phyloP scores from a whole-genome alignment of 2,888 invertebrate species.

The Hipparchia semele region DNA sequence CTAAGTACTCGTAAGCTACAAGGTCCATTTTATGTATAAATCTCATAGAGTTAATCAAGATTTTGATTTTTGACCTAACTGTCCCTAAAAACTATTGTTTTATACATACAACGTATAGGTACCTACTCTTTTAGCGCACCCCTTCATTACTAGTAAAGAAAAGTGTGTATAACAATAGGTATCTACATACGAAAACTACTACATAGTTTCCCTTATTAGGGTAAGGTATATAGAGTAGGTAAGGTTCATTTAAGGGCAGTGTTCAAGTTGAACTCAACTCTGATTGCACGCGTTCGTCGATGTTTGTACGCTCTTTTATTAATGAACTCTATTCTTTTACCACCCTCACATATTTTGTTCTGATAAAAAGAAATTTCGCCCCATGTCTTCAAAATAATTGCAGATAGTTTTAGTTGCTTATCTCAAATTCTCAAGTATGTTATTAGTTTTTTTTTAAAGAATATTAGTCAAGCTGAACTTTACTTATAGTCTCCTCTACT shows the following conservation, averaged over 20 bases:
- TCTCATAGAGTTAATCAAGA: too few relatives aligned
- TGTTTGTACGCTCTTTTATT: conserved; percentile 1
- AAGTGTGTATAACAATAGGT: background rate
- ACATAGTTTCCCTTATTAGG: background rate
- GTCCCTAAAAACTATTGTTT: too few relatives aligned
- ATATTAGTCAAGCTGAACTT: too few relatives aligned
- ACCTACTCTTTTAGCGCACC: too few relatives aligned
- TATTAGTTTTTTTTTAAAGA: too few relatives aligned
- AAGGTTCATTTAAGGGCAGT: background rate
- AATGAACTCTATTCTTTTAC: conserved; percentile 7
- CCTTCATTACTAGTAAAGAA: too few relatives aligned
- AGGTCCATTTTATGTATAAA: too few relatives aligned
- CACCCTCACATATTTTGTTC: background rate
- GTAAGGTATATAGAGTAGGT: background rate
- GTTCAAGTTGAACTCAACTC: background rate
- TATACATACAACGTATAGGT: too few relatives aligned
- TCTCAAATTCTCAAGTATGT: background rate
- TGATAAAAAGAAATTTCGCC: background rate
- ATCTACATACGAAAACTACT: background rate
- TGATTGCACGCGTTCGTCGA: conserved; percentile 3
- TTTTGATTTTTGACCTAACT: too few relatives aligned
- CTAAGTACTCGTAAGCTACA: too few relatives aligned
- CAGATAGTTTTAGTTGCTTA: background rate
- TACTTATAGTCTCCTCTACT: too few relatives aligned
- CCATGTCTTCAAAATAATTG: background rate